Evolutionary conservation across 1,140 invertebrate genomes (phyloP), one percentile per base, ranked within the genome.

Genomic region (Aplysia californica): DNA sequence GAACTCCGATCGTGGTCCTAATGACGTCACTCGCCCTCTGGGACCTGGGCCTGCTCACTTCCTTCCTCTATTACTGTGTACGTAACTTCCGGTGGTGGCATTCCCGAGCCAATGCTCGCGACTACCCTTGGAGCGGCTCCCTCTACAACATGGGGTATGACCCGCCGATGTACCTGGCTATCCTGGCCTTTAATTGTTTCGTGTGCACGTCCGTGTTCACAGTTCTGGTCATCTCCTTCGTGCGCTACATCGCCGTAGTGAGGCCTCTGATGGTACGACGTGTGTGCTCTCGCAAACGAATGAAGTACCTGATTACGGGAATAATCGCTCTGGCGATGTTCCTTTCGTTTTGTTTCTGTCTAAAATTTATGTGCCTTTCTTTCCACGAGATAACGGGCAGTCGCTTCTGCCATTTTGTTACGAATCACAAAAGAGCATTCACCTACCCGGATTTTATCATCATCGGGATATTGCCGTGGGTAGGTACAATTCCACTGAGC

Each of bases 141-240:
- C 29, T 71, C 26, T 71, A 71, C 55, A n/a, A 71, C 29, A 71
- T 71, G 69, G 69, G 69, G 1, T n/a, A 71, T 55, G 69, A 71
- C 50, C 26, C 69, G 29, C 69, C 10, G 1, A 71, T 71, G 69
- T 71, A 71, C 33, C 5, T 58, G 23, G 69, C 69, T 31, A 71
- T 71, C 29, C 21, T 71, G 2, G 10, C 50, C 31, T 71, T 71
- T 33, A n/a, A 71, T 33, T 58, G 69, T 23, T 71, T 50, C 55
- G 69, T 71, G 2, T 71, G 69, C 33, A 71, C 69, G 29, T 71
- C 69, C 15, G 69, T 71, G 31, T 58, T 71, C 41, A 71, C 69
- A 4, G 69, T 71, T 26, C 55, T 71, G 26, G 69, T 55, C 33
- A 71, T 71, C 18, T 71, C 69, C 35, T 23, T 71, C 3, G 69